These are phyloP conservation scores for Artibeus jamaicensis DNA, from an alignment of 2,797 vertebrate species.

Conservation along the genomic window DNA sequence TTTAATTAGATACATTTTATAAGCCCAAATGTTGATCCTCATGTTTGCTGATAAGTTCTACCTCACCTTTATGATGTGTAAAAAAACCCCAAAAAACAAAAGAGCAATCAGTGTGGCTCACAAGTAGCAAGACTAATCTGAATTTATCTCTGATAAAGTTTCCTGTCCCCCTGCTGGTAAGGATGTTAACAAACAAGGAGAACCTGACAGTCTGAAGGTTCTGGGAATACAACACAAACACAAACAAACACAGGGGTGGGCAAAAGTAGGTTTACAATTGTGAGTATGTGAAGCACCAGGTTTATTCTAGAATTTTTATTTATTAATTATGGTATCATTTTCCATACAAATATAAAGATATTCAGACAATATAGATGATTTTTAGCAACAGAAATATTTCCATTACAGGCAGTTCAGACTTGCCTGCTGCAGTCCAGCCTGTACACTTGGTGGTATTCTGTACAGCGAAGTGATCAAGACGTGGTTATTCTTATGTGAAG, in stretches of 20 bases:
- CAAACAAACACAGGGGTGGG: neutral
- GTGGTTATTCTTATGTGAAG: neutral
- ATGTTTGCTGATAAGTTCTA: neutral
- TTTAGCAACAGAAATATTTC: neutral
- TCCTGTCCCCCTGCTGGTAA: neutral
- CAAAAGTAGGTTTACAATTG: neutral
- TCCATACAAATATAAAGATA: neutral
- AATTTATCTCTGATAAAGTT: neutral
- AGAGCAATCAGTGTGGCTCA: neutral
- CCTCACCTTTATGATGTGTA: neutral
- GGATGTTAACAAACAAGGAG: neutral
- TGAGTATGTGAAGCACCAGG: neutral
- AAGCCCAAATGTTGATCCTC: neutral
- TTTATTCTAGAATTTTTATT: too few relatives aligned
- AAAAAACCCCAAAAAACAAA: neutral
- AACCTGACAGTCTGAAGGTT: neutral
- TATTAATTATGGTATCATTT: too few relatives aligned
- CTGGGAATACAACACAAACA: neutral
- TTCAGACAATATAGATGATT: neutral
- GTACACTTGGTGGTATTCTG: neutral
- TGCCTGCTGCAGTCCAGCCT: neutral
- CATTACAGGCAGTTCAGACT: neutral
- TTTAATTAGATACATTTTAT: neutral
- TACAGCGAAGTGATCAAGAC: neutral
- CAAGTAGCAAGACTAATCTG: neutral